Conservation (phyloP, 1,140 invertebrate genomes). For the Hydropsyche tenuis region DNA sequence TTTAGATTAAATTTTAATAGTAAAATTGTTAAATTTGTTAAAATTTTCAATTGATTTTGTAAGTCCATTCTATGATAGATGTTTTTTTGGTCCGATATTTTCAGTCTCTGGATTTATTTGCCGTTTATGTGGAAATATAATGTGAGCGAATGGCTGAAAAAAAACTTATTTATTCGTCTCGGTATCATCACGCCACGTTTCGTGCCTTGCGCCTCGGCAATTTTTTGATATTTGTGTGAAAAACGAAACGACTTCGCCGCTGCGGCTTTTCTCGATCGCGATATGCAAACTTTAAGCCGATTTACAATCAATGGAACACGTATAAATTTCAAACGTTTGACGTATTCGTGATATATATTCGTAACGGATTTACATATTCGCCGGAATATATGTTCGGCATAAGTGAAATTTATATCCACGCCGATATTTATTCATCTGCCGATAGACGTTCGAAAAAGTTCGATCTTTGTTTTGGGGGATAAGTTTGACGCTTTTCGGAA, state of each 20-base stretch:
- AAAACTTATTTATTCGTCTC: conserved; percentile 32
- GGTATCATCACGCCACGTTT: conserved; percentile 37
- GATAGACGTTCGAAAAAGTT: too few relatives aligned
- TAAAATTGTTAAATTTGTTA: too few relatives aligned
- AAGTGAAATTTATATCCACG: too few relatives aligned
- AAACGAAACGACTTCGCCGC: conserved; percentile 15
- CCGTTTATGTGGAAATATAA: background rate
- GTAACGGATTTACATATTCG: conserved; percentile 2
- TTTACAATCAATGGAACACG: conserved; percentile 21
- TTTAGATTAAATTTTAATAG: too few relatives aligned
- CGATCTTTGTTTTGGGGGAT: too few relatives aligned
- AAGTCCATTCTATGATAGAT: too few relatives aligned
- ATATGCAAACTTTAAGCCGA: conserved; percentile 27
- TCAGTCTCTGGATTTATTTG: too few relatives aligned
- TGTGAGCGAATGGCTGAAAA: background rate
- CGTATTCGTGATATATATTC: conserved; percentile 30
- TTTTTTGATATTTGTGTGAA: conserved; percentile 31
- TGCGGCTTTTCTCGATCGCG: conserved; percentile 21
- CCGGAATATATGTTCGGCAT: background rate
- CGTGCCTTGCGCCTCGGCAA: conserved; percentile 4
- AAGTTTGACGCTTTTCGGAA: too few relatives aligned
- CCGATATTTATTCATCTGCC: too few relatives aligned
- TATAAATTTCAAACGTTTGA: conserved; percentile 15
- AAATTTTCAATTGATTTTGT: too few relatives aligned
- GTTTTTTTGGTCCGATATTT: too few relatives aligned